These are phyloP conservation scores for Anseranas semipalmata DNA, from an alignment of 2,113 vertebrate genomes.

Conservation along the genomic window DNA sequence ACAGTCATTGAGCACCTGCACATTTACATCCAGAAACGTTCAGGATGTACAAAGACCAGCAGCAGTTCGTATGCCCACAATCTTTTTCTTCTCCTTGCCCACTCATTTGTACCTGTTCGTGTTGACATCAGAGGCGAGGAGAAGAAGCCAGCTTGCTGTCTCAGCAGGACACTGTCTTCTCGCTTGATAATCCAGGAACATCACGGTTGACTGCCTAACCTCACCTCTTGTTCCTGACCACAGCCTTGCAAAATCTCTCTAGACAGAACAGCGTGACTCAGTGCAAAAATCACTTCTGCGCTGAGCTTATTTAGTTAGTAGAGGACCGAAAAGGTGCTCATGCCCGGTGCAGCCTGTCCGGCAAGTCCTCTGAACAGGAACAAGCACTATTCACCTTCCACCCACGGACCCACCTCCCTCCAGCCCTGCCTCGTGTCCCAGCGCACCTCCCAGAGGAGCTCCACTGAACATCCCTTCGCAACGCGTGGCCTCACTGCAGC, in stretches of 20 bases:
- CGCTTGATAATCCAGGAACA: not conserved
- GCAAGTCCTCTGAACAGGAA: not conserved
- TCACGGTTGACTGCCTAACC: not conserved
- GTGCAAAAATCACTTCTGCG: not conserved
- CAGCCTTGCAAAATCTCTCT: not conserved
- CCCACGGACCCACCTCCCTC: not conserved
- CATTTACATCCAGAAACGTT: not conserved
- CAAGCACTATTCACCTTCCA: not conserved
- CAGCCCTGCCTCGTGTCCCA: not conserved
- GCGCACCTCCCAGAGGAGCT: not conserved
- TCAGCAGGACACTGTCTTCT: not conserved
- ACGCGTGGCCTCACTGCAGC: not conserved
- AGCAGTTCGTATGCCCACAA: not conserved
- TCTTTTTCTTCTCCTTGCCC: not conserved
- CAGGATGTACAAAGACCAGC: not conserved
- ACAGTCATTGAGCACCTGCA: not conserved
- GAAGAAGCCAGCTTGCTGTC: not conserved
- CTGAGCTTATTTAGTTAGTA: not conserved
- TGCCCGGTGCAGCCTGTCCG: not conserved
- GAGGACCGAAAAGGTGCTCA: not conserved
- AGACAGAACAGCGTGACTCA: not conserved
- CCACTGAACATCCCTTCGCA: not conserved
- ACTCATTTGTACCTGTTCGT: not conserved
- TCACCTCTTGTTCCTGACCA: not conserved
- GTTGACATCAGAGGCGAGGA: not conserved